Percentiles rank a stretch among this genome's conserved stretches.
Conservation (phyloP, 2,888 invertebrate genomes). For the Athalia rosae region DNA sequence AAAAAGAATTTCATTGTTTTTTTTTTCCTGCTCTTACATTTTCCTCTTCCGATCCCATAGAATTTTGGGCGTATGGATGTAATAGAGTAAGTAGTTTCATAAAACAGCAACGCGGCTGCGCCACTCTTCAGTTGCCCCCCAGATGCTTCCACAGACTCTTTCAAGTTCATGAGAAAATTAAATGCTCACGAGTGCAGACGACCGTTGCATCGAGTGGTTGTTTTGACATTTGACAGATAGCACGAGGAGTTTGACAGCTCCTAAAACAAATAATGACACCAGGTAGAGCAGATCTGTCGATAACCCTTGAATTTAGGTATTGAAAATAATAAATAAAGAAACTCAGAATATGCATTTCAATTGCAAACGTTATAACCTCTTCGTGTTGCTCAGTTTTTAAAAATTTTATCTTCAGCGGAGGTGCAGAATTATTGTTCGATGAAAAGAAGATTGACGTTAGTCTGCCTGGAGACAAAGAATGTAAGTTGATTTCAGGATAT, state of each 20-base stretch:
- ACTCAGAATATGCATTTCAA: neutral
- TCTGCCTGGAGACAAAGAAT: conserved; percentile 77
- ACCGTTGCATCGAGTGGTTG: too few species aligned
- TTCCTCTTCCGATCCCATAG: neutral
- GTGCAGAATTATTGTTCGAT: conserved; percentile 92
- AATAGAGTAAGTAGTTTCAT: too few species aligned
- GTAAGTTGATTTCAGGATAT: conserved; percentile 72
- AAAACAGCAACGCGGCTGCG: too few species aligned
- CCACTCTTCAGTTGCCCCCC: too few species aligned
- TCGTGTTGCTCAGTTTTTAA: conserved; percentile 4
- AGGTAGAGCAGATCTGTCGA: neutral
- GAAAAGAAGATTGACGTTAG: conserved; percentile 81
- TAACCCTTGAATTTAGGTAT: conserved; percentile 36
- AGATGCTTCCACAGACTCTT: too few species aligned
- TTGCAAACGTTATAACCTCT: conserved; percentile 2
- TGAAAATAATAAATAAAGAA: neutral
- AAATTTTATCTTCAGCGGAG: conserved; percentile 79
- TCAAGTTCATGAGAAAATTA: too few species aligned
- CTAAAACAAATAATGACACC: conserved; percentile 9
- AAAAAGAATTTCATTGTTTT: neutral
- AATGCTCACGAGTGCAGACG: too few species aligned
- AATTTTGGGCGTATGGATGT: neutral
- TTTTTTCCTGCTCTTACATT: neutral
- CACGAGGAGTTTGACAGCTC: too few species aligned
- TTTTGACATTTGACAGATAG: too few species aligned